Conservation (phyloP, 2,888 invertebrate species). For the Calameuta pallipes region DNA sequence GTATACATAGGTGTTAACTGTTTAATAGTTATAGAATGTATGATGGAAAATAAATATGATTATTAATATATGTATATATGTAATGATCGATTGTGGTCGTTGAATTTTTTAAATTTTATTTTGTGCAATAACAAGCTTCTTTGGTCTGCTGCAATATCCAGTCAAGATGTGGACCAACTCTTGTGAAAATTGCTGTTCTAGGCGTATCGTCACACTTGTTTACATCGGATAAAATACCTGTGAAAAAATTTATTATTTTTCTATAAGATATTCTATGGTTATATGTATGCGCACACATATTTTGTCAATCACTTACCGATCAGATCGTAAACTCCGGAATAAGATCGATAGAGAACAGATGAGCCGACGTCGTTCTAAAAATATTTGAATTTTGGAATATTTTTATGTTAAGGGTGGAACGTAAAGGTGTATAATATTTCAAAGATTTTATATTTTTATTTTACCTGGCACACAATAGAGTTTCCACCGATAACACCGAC, state of each 20-base stretch:
- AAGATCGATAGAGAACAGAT: slow-evolving; percentile 69
- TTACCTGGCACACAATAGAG: slow-evolving; percentile 69
- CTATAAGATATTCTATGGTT: not conserved
- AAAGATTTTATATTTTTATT: slow-evolving; percentile 11
- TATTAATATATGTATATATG: not conserved
- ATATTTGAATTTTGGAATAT: slow-evolving; percentile 5
- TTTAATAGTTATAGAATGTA: not conserved
- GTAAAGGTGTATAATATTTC: not conserved
- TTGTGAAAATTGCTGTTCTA: slow-evolving; percentile 68
- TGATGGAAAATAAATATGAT: not conserved
- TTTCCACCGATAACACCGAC: slow-evolving; percentile 68
- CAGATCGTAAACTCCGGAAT: slow-evolving; percentile 68
- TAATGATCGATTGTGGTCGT: not conserved
- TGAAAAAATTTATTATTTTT: slow-evolving; percentile 5
- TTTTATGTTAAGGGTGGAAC: not conserved
- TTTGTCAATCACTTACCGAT: slow-evolving; percentile 61
- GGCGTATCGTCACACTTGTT: slow-evolving; percentile 67
- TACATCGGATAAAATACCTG: slow-evolving; percentile 68
- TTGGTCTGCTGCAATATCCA: slow-evolving; percentile 72
- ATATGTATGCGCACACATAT: not conserved
- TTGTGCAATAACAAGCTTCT: slow-evolving; percentile 70
- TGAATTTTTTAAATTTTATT: slow-evolving; percentile 11
- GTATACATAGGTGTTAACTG: not conserved
- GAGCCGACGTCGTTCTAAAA: slow-evolving; percentile 70
- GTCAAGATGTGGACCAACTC: slow-evolving; percentile 67